Percentiles rank a stretch among this genome's conserved stretches.
Conservation (phyloP, 2,888 invertebrate species). For the Heliconius ethilla region DNA sequence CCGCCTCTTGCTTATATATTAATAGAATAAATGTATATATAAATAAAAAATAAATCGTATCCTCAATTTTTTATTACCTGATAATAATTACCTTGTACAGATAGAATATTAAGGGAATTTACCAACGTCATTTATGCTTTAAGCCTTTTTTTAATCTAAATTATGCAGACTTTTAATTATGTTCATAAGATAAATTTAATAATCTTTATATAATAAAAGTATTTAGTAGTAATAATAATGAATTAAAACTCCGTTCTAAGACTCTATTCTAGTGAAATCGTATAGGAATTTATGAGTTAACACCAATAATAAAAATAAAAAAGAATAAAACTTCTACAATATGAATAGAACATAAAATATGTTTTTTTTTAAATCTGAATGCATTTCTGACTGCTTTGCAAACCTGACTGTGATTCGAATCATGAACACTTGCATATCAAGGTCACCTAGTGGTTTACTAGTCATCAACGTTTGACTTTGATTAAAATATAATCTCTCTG, state of each 20-base stretch:
- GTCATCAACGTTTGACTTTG: conserved; percentile 34
- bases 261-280: neutral
- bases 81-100: neutral
- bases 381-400: conserved; percentile 15
- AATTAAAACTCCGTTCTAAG: neutral
- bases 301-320: neutral
- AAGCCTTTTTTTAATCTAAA: no score
- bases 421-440: conserved; percentile 40
- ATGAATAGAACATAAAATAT: neutral
- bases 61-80: neutral
- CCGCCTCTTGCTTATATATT: neutral
- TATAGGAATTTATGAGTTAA: neutral
- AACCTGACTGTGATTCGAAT: conserved; percentile 35
- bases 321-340: neutral
- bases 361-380: neutral
- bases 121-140: neutral
- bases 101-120: neutral
- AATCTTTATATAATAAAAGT: neutral
- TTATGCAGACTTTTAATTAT: no score
- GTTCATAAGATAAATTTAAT: neutral
- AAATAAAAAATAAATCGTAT: neutral
- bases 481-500: conserved; percentile 9
- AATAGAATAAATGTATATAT: neutral
- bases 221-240: no score
- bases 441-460: conserved; percentile 39